Evolutionary conservation across 2,113 vertebrate species (phyloP), one percentile per base, ranked within the genome.

Genomic region (Salvelinus alpinus): DNA sequence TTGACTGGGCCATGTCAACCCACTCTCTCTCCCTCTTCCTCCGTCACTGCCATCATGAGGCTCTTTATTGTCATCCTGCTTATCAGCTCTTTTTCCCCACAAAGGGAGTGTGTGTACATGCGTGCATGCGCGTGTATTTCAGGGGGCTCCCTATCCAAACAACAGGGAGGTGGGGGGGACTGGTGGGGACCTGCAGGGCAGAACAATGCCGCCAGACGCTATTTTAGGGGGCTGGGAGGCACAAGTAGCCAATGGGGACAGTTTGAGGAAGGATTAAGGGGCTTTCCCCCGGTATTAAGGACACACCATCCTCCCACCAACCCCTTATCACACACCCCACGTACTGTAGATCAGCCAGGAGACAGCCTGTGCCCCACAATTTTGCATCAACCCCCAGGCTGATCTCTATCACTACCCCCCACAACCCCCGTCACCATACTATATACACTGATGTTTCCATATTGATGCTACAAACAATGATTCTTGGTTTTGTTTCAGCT

Each of bases 61-160:
- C 85, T 89, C 85, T 89, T 88, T 85, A 89, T 94, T 95, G 93
- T 95, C 91, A 93, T 93, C 91, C 92, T 90, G 93, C 94, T 96
- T 94, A 96, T 96, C 95, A 94, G 94, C 94, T 92, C 83, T 93
- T 84, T 88, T 60, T 89, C 82, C 78, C 62, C 86, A 90, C 83
- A 90, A 91, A 79, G 83, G 68, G 44, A 71, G 72, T 14, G 73
- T 59, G 57, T 31, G 75, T 87, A 84, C n/a, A 24, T 64, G 66
- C 2, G 31, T 47, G 75, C 8, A 60, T 29, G 4, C 14, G 44
- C 44, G 69, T 47, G 27, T 69, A 6, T 16, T 44, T 68, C 66
- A 38, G 31, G 66, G 65, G 29, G 18, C 14, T 68, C 13, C 13
- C 24, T 29, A 24, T 65, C 12, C 24, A 14, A 27, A 29, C 22